These are phyloP conservation scores for Micoletzkya japonica DNA, from an alignment of 2,888 invertebrate genomes.

Conservation along the genomic window DNA sequence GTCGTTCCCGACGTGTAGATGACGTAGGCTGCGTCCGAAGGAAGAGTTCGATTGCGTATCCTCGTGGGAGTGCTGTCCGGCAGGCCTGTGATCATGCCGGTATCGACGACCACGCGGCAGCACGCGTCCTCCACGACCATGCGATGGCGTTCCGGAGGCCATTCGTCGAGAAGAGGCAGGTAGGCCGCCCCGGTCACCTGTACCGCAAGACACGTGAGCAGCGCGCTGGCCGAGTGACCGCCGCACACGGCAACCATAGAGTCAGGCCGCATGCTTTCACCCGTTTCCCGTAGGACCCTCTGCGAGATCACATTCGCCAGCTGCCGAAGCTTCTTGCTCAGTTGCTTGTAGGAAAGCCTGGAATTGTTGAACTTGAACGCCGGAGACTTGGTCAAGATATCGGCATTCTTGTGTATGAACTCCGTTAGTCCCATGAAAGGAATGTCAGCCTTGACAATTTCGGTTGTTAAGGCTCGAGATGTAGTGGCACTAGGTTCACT, in stretches of 20 bases:
- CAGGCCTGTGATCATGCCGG: background rate
- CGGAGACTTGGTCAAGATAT: too few species aligned
- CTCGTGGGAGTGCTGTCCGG: background rate
- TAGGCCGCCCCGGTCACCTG: constrained; percentile 84
- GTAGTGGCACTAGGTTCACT: too few species aligned
- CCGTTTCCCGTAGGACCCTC: constrained; percentile 30
- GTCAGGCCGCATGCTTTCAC: constrained; percentile 36
- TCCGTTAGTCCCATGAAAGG: too few species aligned
- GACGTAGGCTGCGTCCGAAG: constrained; percentile 47
- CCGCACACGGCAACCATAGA: constrained; percentile 42
- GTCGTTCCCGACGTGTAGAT: constrained; percentile 62
- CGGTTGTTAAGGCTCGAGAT: too few species aligned
- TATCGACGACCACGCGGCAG: background rate
- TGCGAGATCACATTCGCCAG: background rate
- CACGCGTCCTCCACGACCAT: background rate
- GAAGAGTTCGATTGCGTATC: background rate
- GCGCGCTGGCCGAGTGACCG: constrained; percentile 30
- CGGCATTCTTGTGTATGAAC: too few species aligned
- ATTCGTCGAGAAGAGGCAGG: constrained; percentile 78
- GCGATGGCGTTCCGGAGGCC: constrained; percentile 75
- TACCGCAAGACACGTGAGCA: constrained; percentile 69
- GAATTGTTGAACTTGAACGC: too few species aligned
- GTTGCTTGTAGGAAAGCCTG: too few species aligned
- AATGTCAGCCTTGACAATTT: too few species aligned
- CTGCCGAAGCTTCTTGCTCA: too few species aligned